Conservation (phyloP, 2,113 vertebrate genomes). For the Nibea coibor region DNA sequence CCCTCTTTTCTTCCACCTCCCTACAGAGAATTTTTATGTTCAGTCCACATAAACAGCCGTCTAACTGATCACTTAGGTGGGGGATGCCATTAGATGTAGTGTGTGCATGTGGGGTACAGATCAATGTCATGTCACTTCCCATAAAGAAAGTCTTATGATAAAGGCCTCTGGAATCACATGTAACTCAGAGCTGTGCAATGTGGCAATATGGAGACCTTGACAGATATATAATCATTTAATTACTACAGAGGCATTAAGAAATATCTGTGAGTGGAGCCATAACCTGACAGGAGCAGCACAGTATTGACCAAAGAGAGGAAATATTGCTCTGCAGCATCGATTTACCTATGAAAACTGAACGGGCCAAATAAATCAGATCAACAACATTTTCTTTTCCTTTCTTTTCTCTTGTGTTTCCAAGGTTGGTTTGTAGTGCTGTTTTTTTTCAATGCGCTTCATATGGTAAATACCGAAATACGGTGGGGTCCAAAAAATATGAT, state of each 20-base stretch:
- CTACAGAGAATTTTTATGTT: constrained; percentile 20
- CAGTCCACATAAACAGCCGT: constrained; percentile 15
- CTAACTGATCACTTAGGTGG: constrained; percentile 47
- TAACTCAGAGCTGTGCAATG: constrained; percentile 2
- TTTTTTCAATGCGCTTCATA: not conserved
- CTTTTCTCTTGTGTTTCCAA: not conserved
- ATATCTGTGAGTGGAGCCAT: constrained; percentile 17
- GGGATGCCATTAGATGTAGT: constrained; percentile 22
- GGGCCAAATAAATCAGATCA: constrained; percentile 36
- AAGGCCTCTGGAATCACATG: constrained; percentile 11
- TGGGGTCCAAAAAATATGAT: too few species aligned
- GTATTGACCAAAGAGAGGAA: constrained; percentile 34
- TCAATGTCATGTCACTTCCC: constrained; percentile 60
- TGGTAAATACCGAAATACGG: not conserved
- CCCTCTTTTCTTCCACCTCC: constrained; percentile 30
- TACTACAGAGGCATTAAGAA: not conserved
- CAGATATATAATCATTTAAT: too few species aligned
- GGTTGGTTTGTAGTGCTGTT: not conserved
- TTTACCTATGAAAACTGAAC: not conserved
- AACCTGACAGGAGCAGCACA: constrained; percentile 16
- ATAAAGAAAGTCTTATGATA: constrained; percentile 63
- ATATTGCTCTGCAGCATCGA: constrained; percentile 1
- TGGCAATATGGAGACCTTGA: too few species aligned
- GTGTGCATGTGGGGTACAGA: constrained; percentile 24
- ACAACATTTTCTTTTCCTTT: not conserved